Evolutionary conservation across 2,113 vertebrate genomes (phyloP).

Genomic region (Chaenocephalus aceratus): DNA sequence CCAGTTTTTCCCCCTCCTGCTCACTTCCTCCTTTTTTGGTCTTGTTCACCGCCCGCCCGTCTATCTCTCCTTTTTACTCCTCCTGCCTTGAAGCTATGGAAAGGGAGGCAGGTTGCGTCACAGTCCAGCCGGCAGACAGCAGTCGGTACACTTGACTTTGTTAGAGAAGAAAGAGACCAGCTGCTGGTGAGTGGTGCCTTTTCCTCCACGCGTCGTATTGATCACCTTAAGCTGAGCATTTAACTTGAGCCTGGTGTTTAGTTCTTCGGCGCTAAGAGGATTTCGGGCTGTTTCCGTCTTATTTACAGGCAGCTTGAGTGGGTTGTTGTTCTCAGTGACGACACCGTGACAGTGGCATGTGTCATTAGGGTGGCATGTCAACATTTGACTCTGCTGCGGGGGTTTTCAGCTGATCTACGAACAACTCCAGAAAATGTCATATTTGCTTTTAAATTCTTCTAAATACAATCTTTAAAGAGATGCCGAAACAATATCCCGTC

Average conservation of each 20-base stretch:
- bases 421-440: not conserved
- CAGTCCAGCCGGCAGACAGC: slow-evolving; percentile 57
- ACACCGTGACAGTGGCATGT: slow-evolving; percentile 44
- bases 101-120: slow-evolving; percentile 71
- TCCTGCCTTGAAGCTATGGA: slow-evolving; percentile 70
- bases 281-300: slow-evolving; percentile 28
- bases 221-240: slow-evolving; percentile 1
- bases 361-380: slow-evolving; percentile 54
- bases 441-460: not conserved
- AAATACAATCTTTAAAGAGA: not conserved
- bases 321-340: slow-evolving; percentile 29
- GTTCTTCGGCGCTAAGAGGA: slow-evolving; percentile 9
- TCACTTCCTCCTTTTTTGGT: slow-evolving; percentile 75
- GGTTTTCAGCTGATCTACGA: not conserved
- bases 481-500: not conserved
- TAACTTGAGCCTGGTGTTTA: not conserved
- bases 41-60: slow-evolving; percentile 56
- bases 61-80: slow-evolving; percentile 48
- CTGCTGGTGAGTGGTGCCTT: slow-evolving; percentile 66
- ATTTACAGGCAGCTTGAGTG: not conserved
- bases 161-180: slow-evolving; percentile 55
- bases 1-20: not conserved
- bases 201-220: slow-evolving; percentile 8
- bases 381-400: slow-evolving; percentile 34
- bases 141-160: slow-evolving; percentile 66